Percentiles rank a stretch among this genome's conserved stretches.
These are phyloP conservation scores for Hypolimnas misippus DNA, from an alignment of 2,888 invertebrate species.

Conservation along the genomic window DNA sequence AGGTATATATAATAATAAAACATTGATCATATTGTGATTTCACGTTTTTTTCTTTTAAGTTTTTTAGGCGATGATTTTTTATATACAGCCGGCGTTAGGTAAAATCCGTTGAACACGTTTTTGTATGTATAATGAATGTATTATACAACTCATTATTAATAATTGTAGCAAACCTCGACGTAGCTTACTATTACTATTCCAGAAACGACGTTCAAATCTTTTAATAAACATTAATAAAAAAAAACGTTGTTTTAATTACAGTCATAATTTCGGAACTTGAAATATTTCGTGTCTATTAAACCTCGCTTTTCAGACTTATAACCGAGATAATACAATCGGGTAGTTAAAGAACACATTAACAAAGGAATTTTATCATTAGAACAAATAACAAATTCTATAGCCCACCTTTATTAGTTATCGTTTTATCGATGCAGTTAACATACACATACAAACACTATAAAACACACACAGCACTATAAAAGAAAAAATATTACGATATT, in stretches of 20 bases:
- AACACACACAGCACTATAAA: constrained; percentile 7
- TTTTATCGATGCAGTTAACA: constrained; percentile 21
- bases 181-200: no score
- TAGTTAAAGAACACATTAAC: constrained; percentile 19
- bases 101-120: background rate
- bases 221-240: no score
- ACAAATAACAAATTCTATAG: constrained; percentile 39
- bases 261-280: background rate
- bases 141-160: constrained; percentile 1
- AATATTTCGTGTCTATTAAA: background rate
- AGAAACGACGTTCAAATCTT: no score
- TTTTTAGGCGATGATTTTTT: constrained; percentile 6
- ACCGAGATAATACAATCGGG: constrained; percentile 5
- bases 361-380: constrained; percentile 52
- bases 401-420: constrained; percentile 30
- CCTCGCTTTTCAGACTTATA: background rate
- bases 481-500: background rate
- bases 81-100: background rate
- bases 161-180: background rate
- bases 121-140: background rate
- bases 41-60: background rate
- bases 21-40: background rate
- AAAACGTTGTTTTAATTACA: background rate
- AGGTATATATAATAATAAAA: background rate
- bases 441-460: constrained; percentile 20